phyloP scores from a whole-genome alignment of 2,113 vertebrate genomes.

The Cygnus atratus region DNA sequence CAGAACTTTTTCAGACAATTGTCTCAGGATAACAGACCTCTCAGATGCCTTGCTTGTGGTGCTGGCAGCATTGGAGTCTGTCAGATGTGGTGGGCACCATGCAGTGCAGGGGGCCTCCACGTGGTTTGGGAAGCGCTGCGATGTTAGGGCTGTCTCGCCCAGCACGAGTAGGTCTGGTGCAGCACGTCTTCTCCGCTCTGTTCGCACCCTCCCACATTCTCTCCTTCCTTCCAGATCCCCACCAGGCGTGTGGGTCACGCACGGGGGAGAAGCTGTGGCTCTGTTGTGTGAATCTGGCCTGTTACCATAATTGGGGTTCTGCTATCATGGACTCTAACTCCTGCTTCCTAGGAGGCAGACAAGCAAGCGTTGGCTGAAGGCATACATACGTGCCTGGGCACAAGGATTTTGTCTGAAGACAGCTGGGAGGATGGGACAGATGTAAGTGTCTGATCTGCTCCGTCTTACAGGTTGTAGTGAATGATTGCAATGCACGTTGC shows the following conservation, averaged over 20 bases:
- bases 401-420: neutral
- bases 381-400: neutral
- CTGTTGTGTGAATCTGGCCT: neutral
- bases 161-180: too few relatives aligned
- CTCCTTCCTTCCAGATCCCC: neutral
- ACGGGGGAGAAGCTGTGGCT: neutral
- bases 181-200: neutral
- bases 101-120: too few relatives aligned
- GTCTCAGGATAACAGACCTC: neutral
- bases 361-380: neutral
- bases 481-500: neutral
- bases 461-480: neutral
- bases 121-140: too few relatives aligned
- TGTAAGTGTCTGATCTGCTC: constrained; percentile 16
- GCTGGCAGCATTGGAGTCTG: too few relatives aligned
- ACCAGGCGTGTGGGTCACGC: neutral
- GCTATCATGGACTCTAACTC: neutral
- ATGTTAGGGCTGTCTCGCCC: too few relatives aligned
- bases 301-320: neutral
- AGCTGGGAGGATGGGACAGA: constrained; percentile 26
- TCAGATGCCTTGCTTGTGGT: too few relatives aligned
- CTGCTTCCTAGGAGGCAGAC: neutral
- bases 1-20: neutral
- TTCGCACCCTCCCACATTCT: neutral
- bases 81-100: too few relatives aligned